phyloP scores from a whole-genome alignment of 30 jellyfish, hydroid and myxozoan species.

The Aurelia coerulea region DNA sequence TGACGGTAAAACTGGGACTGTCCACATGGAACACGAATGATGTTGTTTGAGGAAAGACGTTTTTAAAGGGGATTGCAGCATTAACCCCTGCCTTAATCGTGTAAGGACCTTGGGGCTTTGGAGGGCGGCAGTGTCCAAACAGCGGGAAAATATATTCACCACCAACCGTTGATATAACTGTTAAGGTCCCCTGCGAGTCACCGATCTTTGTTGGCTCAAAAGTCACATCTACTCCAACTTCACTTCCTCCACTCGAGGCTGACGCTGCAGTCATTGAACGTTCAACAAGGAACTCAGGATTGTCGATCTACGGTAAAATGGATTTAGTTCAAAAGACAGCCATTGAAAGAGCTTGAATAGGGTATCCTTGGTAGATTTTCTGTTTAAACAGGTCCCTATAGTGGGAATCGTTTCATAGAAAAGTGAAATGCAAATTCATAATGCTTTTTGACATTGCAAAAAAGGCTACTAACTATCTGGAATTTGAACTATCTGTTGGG shows the following conservation, averaged over 20 bases:
- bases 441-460: too few relatives aligned
- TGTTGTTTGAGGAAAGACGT: conserved; percentile 90
- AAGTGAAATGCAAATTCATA: too few relatives aligned
- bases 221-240: conserved; percentile 94
- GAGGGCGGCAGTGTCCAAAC: conserved; percentile 90
- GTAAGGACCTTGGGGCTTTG: conserved; percentile 98
- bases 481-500: too few relatives aligned
- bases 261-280: conserved; percentile 96
- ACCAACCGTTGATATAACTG: conserved; percentile 82
- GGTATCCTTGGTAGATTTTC: too few relatives aligned
- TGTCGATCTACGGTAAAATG: conserved; percentile 67
- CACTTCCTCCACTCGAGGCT: conserved; percentile 97
- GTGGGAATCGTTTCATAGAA: too few relatives aligned
- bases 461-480: too few relatives aligned
- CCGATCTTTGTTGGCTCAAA: conserved; percentile 94
- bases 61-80: conserved; percentile 91
- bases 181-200: conserved; percentile 62
- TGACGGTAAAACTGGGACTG: conserved; percentile 84
- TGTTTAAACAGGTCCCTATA: too few relatives aligned
- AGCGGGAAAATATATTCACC: conserved; percentile 97
- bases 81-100: conserved; percentile 90
- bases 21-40: conserved; percentile 88
- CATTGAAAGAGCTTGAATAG: too few relatives aligned
- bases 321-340: too few relatives aligned
- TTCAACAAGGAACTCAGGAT: conserved; percentile 86